Conservation (phyloP, 2,888 invertebrate genomes). For the Eristalis pertinax region DNA sequence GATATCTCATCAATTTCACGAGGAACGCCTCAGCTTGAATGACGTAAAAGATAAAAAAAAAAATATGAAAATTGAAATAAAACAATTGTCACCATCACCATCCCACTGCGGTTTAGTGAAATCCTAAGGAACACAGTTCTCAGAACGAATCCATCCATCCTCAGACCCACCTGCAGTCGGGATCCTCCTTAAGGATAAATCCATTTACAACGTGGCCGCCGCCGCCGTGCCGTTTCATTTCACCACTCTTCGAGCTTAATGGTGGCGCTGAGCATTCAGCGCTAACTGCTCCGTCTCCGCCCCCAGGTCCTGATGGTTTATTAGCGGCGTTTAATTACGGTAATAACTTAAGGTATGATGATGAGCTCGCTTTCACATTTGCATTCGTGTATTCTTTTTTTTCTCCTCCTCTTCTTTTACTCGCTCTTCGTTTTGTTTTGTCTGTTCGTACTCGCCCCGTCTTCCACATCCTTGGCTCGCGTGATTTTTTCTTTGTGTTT, state of each 20-base stretch:
- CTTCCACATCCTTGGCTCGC: constrained; percentile 4
- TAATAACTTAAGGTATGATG: constrained; percentile 72
- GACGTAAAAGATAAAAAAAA: background rate
- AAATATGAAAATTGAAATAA: background rate
- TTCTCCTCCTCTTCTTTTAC: constrained; percentile 51
- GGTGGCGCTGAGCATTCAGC: constrained; percentile 51
- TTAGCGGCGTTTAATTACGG: constrained; percentile 72
- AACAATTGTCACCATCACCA: background rate
- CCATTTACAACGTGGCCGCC: constrained; percentile 38
- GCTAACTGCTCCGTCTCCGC: constrained; percentile 7
- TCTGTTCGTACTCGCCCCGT: background rate
- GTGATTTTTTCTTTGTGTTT: background rate
- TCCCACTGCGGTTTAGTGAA: background rate
- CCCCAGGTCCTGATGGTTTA: constrained; percentile 63
- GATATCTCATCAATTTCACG: background rate
- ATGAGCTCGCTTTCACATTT: constrained; percentile 69
- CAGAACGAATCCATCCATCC: constrained; percentile 32
- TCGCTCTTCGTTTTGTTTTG: background rate
- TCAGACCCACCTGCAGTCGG: constrained; percentile 19
- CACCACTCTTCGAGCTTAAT: constrained; percentile 35
- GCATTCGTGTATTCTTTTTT: constrained; percentile 53
- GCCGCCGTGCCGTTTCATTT: constrained; percentile 3
- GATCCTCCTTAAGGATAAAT: constrained; percentile 42
- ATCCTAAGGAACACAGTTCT: background rate
- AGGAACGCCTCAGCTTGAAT: background rate